Percentiles rank a stretch among this genome's conserved stretches.
These are phyloP conservation scores for Mico argentatus DNA, from an alignment of 2,797 vertebrate genomes.

Conservation along the genomic window DNA sequence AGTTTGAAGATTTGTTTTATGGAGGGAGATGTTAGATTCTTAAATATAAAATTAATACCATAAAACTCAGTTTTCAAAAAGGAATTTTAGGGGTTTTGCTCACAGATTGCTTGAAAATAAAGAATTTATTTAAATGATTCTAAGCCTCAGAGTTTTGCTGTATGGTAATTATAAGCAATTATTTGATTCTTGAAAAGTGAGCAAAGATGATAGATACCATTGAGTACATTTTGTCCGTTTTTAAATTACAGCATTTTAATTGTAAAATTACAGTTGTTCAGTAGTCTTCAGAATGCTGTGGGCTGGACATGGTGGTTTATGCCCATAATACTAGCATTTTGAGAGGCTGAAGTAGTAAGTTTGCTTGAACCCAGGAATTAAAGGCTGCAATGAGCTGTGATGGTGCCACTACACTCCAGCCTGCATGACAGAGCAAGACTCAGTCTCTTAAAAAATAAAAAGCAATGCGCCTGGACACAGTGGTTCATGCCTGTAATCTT, in stretches of 20 bases:
- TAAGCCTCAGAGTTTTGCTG: slow-evolving; percentile 17
- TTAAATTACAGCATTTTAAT: slow-evolving; percentile 27
- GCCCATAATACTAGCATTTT: no score
- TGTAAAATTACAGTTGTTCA: neutral
- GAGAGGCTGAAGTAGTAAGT: no score
- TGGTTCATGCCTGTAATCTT: no score
- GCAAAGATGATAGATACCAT: neutral
- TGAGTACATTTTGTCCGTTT: neutral
- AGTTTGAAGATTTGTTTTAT: slow-evolving; percentile 28
- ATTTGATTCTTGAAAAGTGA: slow-evolving; percentile 32
- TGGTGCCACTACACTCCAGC: neutral
- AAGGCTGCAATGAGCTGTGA: neutral
- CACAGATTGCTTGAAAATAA: slow-evolving; percentile 47
- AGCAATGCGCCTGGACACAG: no score
- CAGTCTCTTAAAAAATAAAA: no score
- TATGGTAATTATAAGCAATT: neutral
- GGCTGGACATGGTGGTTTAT: no score
- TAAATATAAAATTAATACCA: neutral
- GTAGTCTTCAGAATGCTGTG: neutral
- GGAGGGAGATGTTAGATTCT: neutral
- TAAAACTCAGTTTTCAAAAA: neutral
- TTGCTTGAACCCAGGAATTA: neutral
- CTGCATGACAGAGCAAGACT: neutral
- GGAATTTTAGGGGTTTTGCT: neutral
- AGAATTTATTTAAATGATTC: slow-evolving; percentile 33